Conservation (phyloP, 2,113 vertebrate genomes). For the Vanacampus margaritifer region DNA sequence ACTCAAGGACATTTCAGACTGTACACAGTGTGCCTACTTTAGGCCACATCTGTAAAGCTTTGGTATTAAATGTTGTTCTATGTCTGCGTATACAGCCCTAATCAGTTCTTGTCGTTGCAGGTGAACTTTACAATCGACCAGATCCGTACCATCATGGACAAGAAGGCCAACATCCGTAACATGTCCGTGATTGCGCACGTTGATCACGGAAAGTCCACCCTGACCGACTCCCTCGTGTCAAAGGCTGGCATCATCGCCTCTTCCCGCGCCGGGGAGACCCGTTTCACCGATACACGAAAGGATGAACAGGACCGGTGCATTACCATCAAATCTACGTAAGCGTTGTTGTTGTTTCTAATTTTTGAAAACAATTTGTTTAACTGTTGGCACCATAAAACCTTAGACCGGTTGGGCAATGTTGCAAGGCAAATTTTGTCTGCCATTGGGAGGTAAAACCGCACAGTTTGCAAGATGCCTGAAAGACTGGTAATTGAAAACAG, state of each 20-base stretch:
- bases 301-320: conserved; percentile 96
- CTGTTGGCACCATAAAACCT: too few relatives aligned
- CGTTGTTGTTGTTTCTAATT: not conserved
- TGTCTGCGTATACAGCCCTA: not conserved
- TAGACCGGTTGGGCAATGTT: too few relatives aligned
- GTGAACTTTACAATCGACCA: conserved; percentile 98
- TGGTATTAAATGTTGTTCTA: not conserved
- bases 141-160: conserved; percentile 98
- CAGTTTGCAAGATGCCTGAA: too few relatives aligned
- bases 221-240: conserved; percentile 94
- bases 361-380: not conserved
- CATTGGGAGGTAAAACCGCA: too few relatives aligned
- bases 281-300: conserved; percentile 93
- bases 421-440: too few relatives aligned
- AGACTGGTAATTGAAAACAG: too few relatives aligned
- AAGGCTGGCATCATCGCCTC: conserved; percentile 96
- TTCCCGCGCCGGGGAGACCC: conserved; percentile 87
- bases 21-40: not conserved
- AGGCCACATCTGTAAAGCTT: too few relatives aligned
- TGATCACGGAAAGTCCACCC: conserved; percentile 92
- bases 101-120: conserved; percentile 39
- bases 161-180: conserved; percentile 97
- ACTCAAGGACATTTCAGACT: too few relatives aligned
- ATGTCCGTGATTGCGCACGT: conserved; percentile 98
- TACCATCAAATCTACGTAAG: conserved; percentile 98